Evolutionary conservation across 2,888 invertebrate genomes (phyloP).

Genomic region (Phyllotreta cruciferae): DNA sequence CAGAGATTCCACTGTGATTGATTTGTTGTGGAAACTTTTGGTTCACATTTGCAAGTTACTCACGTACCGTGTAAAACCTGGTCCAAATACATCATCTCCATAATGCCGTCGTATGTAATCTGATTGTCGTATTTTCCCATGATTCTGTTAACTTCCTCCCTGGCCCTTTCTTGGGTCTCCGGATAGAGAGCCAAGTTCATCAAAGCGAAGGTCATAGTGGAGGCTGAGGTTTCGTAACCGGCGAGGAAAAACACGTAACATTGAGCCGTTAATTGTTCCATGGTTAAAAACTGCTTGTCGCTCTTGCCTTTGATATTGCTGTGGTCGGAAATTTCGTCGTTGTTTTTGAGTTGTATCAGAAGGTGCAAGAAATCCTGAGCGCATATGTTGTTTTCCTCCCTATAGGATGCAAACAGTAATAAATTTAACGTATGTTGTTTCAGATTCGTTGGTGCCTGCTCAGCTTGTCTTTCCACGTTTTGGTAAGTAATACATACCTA

Average conservation of each 20-base stretch:
- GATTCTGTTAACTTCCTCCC: constrained; percentile 40
- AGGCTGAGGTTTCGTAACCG: constrained; percentile 45
- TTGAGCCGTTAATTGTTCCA: constrained; percentile 33
- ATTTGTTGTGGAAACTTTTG: too few species aligned
- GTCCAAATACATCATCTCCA: constrained; percentile 44
- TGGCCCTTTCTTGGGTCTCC: constrained; percentile 40
- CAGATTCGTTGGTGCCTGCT: too few species aligned
- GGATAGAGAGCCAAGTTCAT: constrained; percentile 40
- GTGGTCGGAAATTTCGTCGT: constrained; percentile 53
- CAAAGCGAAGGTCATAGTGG: constrained; percentile 43
- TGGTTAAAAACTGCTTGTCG: background rate
- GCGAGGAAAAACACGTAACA: constrained; percentile 43
- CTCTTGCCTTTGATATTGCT: constrained; percentile 46
- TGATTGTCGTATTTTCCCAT: constrained; percentile 36
- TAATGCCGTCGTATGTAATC: constrained; percentile 40
- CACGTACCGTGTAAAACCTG: constrained; percentile 41
- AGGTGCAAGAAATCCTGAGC: constrained; percentile 66
- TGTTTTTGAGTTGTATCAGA: constrained; percentile 60
- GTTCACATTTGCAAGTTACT: background rate
- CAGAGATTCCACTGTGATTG: too few species aligned
- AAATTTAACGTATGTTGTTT: constrained; percentile 49
- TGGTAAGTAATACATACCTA: too few species aligned
- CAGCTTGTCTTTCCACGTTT: too few species aligned
- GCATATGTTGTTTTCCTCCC: constrained; percentile 59
- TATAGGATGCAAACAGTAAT: constrained; percentile 55